Evolutionary conservation across 1,140 invertebrate genomes (phyloP), one percentile per base, ranked within the genome.

Genomic region (Spodoptera frugiperda): DNA sequence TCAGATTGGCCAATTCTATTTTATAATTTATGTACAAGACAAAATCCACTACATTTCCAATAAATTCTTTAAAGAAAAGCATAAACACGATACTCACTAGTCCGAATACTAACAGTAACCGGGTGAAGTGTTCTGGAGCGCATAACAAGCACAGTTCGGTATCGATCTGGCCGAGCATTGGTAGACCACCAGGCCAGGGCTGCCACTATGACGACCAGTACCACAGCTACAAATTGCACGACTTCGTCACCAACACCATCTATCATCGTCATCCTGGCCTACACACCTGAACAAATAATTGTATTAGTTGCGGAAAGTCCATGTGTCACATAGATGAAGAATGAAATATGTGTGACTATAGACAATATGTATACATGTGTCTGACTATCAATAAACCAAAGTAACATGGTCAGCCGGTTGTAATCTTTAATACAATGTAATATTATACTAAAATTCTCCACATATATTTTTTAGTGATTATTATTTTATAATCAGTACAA

Each of bases 201-300:
- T 15, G 93, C 95, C n/a, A 97, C 90, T 4, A 96, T 77, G 1
- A 96, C 83, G 11, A 96, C 90, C 19, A 96, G 83, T 73, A 97
- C 87, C 33, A 96, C 86, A 21, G 95, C 95, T 82, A 97, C 95
- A 87, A 97, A 97, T 79, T 97, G 93, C 19, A 96, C 95, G 25
- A 98, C 97, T 95, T 97, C 97, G 94, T 98, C 97, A n/a, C 97
- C 97, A 30, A 97, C 94, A 44, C 97, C 97, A 86, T 97, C 96
- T 65, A 98, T 96, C 76, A 97, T 87, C 74, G 96, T 92, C 96
- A 97, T 97, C 75, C 79, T 92, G 44, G 19, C 11, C 30, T 46
- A 25, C 53, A 51, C 30, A 71, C 71, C 77, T 67, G 63, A 53
- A 25, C 44, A 19, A n/a, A 71, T 30, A 12, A 25, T n/a, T n/a